Base-by-base conservation (phyloP, 2,888 invertebrate species). In the Drosophila leonis region DNA sequence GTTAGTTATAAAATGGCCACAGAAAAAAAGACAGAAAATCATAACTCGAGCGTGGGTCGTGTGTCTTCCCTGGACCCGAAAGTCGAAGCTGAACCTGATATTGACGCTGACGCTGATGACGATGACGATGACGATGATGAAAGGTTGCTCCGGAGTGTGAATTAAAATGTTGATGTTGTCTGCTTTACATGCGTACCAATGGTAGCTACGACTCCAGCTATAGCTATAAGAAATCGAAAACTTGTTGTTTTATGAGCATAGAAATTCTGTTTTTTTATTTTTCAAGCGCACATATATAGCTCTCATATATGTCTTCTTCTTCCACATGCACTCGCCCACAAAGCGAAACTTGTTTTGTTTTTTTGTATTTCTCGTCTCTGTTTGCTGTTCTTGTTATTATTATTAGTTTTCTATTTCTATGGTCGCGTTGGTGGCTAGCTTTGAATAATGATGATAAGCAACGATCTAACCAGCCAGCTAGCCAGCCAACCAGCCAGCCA, bases 401-500 rank as follows among this genome's bases (percentile, higher is more conserved):
- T 86, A 83, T 78, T 88, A 78, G 84, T 76, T 79, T 85, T 88
- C 63, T 86, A 77, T 83, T 74, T 69, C 72, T 63, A 72, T 66
- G 65, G 67, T 70, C 74, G 88, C 88, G 88, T 82, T 82, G 90
- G 84, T 87, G 88, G 89, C 80, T 85, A 77, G 77, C 90, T 90
- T 90, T 86, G 90, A 86, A 86, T 86, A 86, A 90, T 86, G 90
- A 86, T 88, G 90, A 88, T 86, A 90, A 86, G 90, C 78, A 60
- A 55, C 72, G 76, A 72, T 73, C 72, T 64, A 65, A 60, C 69
- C 78, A 54, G 52, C 63, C 48, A 60, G 27, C 52, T 42, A 70
- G 13, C 51, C 37, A 29, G 10, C 27, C 46, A 48, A 1, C 18
- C 31, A 37, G 31, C 61, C 49, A 59, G 12, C 15, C 33, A 44